These are phyloP conservation scores for Pterostichus madidus DNA, from an alignment of 2,888 invertebrate genomes.

Conservation along the genomic window DNA sequence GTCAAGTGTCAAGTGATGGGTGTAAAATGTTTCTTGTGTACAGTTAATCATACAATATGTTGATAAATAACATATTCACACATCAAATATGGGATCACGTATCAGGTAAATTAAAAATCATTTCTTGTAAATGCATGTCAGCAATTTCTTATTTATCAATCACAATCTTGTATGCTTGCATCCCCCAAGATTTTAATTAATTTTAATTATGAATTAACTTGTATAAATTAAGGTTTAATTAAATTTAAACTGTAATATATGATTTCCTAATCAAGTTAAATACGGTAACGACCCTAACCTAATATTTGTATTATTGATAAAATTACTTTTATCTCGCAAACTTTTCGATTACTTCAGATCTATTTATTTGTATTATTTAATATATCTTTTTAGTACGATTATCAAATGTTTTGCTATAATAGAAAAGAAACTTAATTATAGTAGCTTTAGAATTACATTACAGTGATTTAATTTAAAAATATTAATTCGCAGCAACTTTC, in stretches of 20 bases:
- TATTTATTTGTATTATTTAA: background rate
- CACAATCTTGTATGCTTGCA: background rate
- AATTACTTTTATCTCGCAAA: constrained; percentile 27
- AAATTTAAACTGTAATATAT: background rate
- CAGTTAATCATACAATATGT: constrained; percentile 65
- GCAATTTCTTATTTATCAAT: constrained; percentile 39
- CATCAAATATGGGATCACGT: constrained; percentile 78
- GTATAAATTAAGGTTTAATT: background rate
- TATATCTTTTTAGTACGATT: background rate
- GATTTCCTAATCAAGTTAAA: background rate
- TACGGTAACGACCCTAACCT: constrained; percentile 1
- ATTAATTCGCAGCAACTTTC: constrained; percentile 26
- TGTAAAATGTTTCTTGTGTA: constrained; percentile 65
- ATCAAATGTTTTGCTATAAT: background rate
- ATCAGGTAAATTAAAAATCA: constrained; percentile 75
- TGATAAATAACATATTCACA: constrained; percentile 67
- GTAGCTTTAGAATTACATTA: background rate
- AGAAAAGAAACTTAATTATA: constrained; percentile 9
- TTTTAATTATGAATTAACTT: constrained; percentile 38
- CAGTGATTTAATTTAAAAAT: constrained; percentile 3
- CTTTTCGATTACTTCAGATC: background rate
- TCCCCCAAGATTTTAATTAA: constrained; percentile 40
- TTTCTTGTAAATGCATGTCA: constrained; percentile 5
- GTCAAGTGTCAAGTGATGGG: constrained; percentile 66
- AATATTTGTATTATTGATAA: constrained; percentile 8